Base-by-base conservation (phyloP, 2,888 invertebrate genomes). In the Drosophila paramelanica region DNA sequence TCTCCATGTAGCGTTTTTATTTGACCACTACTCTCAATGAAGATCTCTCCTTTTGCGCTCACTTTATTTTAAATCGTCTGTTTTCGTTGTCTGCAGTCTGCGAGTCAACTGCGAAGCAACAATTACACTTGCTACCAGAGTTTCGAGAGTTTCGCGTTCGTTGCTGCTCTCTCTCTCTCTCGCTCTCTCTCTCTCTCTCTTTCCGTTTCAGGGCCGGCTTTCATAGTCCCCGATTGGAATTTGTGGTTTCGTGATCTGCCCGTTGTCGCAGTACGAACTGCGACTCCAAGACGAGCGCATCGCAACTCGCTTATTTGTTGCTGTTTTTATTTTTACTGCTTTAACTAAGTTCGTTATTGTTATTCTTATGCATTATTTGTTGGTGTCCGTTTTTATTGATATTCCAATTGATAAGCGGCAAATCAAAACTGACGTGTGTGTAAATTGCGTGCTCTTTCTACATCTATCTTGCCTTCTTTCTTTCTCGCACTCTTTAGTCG, bases 371-470 rank as follows among this genome's bases (percentile, higher is more conserved):
- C 74, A 75, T 62, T 71, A 64, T 58, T 62, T 67, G 33, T 60
- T 60, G 45, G 42, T 60, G 45, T 49, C 69, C 77, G 77, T 61
- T 65, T 79, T 60, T 77, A 77, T 79, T 85, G 82, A 79, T 77
- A 85, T 77, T 80, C 69, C 79, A 69, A 71, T 80, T 88, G 86
- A 84, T 84, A 84, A 83, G 80, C 83, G 64, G 59, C 80, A 82
- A 81, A 79, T 69, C 70, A 67, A 73, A 70, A 67, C 70, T 67
- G 71, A 74, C 71, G 59, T 68, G 68, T 58, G 70, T 58, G 61
- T 67, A 57, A 55, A 72, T 51, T 20, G 61, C 36, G 49, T 43
- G 27, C 53, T 47, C 58, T 13, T 55, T 11, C 45, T 51, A 46
- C 14, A 43, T n/a, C 36, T 49, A 43, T 43, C 27, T 31, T 49